These are phyloP conservation scores for Metellina segmentata DNA, from an alignment of 2,888 invertebrate species.

Conservation along the genomic window DNA sequence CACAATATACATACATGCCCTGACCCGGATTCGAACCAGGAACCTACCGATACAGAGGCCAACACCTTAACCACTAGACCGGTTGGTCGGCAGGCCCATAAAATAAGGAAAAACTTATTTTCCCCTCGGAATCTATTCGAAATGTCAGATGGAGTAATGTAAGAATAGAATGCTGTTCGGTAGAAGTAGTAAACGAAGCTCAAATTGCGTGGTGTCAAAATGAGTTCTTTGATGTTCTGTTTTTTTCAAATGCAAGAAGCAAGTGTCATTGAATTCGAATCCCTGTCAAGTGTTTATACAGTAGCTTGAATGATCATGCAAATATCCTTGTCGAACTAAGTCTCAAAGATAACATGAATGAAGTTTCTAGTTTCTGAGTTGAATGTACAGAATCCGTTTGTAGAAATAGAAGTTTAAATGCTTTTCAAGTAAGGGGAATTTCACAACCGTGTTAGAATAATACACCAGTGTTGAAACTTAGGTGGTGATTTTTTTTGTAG, in stretches of 20 bases:
- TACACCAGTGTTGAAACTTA: not conserved
- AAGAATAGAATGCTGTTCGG: too few relatives aligned
- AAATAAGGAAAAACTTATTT: too few relatives aligned
- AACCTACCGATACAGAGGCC: too few relatives aligned
- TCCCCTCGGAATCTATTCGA: too few relatives aligned
- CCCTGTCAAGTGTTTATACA: not conserved
- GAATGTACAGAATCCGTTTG: not conserved
- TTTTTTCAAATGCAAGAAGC: not conserved
- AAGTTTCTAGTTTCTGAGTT: not conserved
- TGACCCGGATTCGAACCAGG: too few relatives aligned
- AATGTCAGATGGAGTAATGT: too few relatives aligned
- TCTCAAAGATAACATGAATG: not conserved
- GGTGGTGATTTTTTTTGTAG: not conserved
- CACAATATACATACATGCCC: too few relatives aligned
- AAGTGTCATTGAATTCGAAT: slow-evolving; percentile 27
- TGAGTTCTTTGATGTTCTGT: not conserved
- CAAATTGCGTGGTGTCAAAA: not conserved
- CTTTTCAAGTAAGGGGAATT: not conserved
- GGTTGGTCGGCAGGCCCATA: too few relatives aligned
- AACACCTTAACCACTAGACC: too few relatives aligned
- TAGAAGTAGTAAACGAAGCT: too few relatives aligned
- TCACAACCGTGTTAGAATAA: not conserved
- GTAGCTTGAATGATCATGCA: slow-evolving; percentile 18
- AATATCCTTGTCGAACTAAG: not conserved
- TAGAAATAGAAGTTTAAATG: not conserved